Percentiles rank a stretch among this genome's conserved stretches.
Conservation (phyloP, 2,797 vertebrate genomes). For the Serranus cabrilla region DNA sequence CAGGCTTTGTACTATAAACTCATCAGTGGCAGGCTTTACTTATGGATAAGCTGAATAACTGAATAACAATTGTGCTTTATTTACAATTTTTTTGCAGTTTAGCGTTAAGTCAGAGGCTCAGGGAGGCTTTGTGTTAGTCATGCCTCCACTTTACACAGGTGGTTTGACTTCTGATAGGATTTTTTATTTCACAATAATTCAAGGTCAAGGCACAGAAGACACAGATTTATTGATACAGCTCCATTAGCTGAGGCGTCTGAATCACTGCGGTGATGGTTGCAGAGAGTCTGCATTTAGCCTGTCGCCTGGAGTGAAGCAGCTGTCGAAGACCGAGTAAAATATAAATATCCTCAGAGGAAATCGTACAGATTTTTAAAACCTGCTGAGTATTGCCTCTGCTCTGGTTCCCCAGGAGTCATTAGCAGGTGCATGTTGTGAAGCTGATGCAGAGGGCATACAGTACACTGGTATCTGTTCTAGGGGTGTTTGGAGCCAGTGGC, state of each 20-base stretch:
- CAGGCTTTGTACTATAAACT: slow-evolving; percentile 6
- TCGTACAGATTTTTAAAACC: background rate
- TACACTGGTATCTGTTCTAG: background rate
- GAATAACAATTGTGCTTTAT: slow-evolving; percentile 45
- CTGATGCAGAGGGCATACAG: background rate
- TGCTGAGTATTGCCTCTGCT: background rate
- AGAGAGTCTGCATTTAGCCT: background rate
- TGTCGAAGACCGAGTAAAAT: background rate
- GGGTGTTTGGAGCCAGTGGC: background rate
- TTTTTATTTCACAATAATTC: slow-evolving; percentile 21
- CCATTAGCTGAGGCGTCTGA: slow-evolving; percentile 23
- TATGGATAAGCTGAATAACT: slow-evolving; percentile 50
- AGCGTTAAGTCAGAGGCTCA: slow-evolving; percentile 14
- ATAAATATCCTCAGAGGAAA: background rate
- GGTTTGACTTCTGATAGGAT: background rate
- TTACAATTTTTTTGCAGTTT: slow-evolving; percentile 17
- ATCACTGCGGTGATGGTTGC: slow-evolving; percentile 2
- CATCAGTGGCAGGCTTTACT: slow-evolving; percentile 30
- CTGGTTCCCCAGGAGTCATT: background rate
- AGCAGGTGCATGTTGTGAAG: background rate
- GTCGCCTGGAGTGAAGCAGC: slow-evolving; percentile 1
- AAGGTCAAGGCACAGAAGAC: slow-evolving; percentile 24
- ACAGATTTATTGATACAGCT: slow-evolving; percentile 13
- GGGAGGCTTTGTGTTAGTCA: slow-evolving; percentile 21
- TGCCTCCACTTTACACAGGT: slow-evolving; percentile 5